Base-by-base conservation (phyloP, 1,140 invertebrate genomes). In the Lepidotrigona ventralis region DNA sequence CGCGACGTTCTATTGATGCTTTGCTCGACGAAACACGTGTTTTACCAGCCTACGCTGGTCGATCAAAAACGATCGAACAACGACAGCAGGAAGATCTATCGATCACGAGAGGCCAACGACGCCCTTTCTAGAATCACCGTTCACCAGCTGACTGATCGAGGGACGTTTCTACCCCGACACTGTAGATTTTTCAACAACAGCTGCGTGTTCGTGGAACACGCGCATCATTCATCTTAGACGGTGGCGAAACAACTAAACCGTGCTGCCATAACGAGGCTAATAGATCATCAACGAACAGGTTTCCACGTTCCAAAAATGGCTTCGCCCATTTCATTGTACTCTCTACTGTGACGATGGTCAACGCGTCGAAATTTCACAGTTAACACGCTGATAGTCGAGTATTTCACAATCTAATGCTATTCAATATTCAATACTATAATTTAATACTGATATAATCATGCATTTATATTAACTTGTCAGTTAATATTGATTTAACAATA, bases 191-290 rank as follows among this genome's bases (percentile, higher is more conserved):
- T 77, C 64, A 77, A 33, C 46, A 46, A 21, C 2, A 46, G 15
- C 21, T 6, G 3, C 19, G 54, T 51, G 69, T 68, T 63, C 66
- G 46, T 60, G 17, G 51, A 78, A 53, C 39, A 21, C 12, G 66
- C 46, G 6, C 46, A 69, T 82, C 39, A 60, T 69, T 82, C 54
- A 82, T 77, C 54, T 70, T 58, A 77, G 73, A 82, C 64, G 73
- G 73, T 82, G 73, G 74, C 74, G 60, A 78, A 78, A 77, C 54
- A 39, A 76, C 54, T 54, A 68, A 58, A n/a, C 39, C 26, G 26
- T 6, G 58, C n/a, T n/a, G 23, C 15, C 19, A 0, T 82, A 82
- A 76, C 51, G 51, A 81, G 63, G 53, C n/a, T 63, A 33, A 82
- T 82, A 69, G 76, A 82, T 82, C 80, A 76, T 56, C n/a, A 54